Evolutionary conservation across 1,140 invertebrate species (phyloP).

Genomic region (Dreissena polymorpha): DNA sequence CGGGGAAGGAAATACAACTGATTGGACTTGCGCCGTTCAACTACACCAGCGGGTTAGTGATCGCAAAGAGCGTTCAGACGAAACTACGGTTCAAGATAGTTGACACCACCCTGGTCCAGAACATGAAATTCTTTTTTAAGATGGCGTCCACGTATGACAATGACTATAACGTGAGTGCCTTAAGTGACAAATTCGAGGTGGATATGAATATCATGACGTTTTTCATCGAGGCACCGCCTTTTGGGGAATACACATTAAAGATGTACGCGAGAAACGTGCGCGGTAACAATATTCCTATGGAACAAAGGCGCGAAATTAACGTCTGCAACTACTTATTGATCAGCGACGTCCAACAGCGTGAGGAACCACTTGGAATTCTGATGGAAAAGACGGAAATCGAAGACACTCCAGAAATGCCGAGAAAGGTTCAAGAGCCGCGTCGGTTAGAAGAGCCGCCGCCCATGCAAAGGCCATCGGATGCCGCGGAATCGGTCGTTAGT

Average conservation of each 20-base stretch:
- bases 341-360: constrained; percentile 35
- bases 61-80: constrained; percentile 50
- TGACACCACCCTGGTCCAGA: constrained; percentile 40
- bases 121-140: constrained; percentile 55
- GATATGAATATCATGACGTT: constrained; percentile 62
- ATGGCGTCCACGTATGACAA: constrained; percentile 53
- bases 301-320: constrained; percentile 45
- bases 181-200: constrained; percentile 60
- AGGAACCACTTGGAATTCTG: constrained; percentile 42
- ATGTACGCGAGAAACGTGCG: constrained; percentile 53
- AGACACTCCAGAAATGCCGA: constrained; percentile 3
- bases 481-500: constrained; percentile 40
- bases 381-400: constrained; percentile 49
- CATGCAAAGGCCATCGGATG: constrained; percentile 21
- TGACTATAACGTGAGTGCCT: constrained; percentile 44
- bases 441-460: not conserved
- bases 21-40: constrained; percentile 57
- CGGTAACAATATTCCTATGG: constrained; percentile 37
- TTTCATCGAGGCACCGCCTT: constrained; percentile 59
- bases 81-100: constrained; percentile 61
- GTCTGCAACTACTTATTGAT: constrained; percentile 65
- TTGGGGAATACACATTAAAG: constrained; percentile 65
- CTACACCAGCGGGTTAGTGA: constrained; percentile 60
- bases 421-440: not conserved
- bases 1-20: constrained; percentile 40